phyloP scores from a whole-genome alignment of 2,797 vertebrate species.

The Lepidocolaptes lacrymiger region DNA sequence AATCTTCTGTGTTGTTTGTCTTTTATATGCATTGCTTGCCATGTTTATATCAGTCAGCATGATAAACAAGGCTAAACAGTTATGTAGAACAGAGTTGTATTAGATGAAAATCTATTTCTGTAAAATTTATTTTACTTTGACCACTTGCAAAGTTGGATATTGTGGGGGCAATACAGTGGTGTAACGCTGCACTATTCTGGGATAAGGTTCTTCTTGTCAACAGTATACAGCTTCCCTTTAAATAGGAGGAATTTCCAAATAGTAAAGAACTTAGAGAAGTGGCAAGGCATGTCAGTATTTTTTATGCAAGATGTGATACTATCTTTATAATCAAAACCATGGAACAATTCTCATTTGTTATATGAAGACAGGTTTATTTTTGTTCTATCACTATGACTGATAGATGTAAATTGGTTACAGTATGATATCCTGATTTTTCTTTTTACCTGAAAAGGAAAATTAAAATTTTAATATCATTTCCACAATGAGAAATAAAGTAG shows the following conservation, averaged over 20 bases:
- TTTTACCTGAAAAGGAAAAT: conserved; percentile 23
- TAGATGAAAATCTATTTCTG: not conserved
- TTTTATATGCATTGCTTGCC: not conserved
- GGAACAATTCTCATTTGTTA: conserved; percentile 6
- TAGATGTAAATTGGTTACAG: conserved; percentile 43
- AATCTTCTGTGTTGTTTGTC: not conserved
- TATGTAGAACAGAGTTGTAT: not conserved
- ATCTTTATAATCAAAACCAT: not conserved
- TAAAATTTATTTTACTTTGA: not conserved
- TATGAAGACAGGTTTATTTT: conserved; percentile 44
- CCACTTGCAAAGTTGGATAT: not conserved
- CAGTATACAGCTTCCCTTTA: not conserved
- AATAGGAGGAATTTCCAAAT: not conserved
- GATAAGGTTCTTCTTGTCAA: not conserved
- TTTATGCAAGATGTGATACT: not conserved
- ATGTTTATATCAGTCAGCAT: not conserved
- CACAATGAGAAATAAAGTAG: conserved; percentile 26
- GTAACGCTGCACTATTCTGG: not conserved
- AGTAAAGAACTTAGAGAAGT: not conserved
- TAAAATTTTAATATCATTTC: conserved; percentile 55
- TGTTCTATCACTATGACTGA: conserved; percentile 17
- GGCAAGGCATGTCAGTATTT: not conserved
- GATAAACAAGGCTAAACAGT: not conserved
- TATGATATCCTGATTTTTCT: conserved; percentile 32
- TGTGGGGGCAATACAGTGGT: not conserved